Conservation (phyloP, 2,113 vertebrate species). For the Collichthys lucidus region DNA sequence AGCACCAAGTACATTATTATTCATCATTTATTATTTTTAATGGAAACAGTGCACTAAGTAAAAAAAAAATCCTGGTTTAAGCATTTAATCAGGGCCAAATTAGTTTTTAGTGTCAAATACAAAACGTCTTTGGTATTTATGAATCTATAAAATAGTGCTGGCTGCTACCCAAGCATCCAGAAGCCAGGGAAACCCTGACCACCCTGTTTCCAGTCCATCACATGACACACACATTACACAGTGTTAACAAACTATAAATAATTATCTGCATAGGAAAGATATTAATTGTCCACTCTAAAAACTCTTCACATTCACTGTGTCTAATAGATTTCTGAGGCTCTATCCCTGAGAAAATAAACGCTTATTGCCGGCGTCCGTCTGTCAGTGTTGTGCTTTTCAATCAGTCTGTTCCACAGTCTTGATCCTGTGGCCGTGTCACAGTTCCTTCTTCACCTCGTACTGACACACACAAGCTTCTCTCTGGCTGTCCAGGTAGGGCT, state of each 20-base stretch:
- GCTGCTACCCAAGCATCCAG: not conserved
- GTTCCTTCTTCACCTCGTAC: constrained; percentile 90
- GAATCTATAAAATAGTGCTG: not conserved
- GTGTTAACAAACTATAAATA: constrained; percentile 50
- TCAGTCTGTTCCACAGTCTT: constrained; percentile 7
- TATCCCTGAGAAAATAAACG: constrained; percentile 55
- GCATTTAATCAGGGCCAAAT: not conserved
- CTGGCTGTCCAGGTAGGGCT: constrained; percentile 97
- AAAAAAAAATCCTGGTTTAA: not conserved
- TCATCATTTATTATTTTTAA: not conserved
- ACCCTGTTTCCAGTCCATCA: not conserved
- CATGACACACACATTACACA: not conserved
- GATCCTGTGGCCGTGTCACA: constrained; percentile 77
- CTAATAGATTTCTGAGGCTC: not conserved
- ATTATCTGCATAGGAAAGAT: constrained; percentile 25
- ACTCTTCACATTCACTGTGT: constrained; percentile 18
- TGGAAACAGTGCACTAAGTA: not conserved
- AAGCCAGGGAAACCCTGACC: not conserved
- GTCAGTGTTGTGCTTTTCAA: constrained; percentile 9
- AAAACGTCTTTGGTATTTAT: not conserved
- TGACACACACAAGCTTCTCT: constrained; percentile 91
- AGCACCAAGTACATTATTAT: not conserved
- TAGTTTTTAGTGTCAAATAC: not conserved
- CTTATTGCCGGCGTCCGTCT: constrained; percentile 4
- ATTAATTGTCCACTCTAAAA: constrained; percentile 17